Evolutionary conservation across 2,113 vertebrate genomes (phyloP).

Genomic region (Naja naja): DNA sequence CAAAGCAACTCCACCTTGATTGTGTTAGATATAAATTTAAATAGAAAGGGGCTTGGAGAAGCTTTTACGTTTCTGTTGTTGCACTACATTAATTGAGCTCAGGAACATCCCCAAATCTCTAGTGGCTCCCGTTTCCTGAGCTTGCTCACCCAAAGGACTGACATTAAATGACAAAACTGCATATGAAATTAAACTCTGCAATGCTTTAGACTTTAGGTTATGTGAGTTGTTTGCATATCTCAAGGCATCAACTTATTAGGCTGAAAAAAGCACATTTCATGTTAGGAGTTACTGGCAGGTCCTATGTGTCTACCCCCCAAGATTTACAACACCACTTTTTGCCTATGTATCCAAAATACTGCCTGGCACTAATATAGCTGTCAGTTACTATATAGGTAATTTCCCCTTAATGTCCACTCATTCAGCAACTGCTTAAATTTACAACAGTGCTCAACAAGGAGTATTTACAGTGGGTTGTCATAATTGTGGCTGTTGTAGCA

Average conservation of each 20-base stretch:
- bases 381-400: neutral
- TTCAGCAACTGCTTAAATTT: neutral
- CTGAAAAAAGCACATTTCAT: neutral
- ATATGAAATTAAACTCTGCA: neutral
- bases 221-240: neutral
- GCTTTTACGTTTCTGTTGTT: neutral
- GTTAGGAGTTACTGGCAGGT: neutral
- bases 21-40: neutral
- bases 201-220: neutral
- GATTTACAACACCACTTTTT: neutral
- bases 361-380: rapidly evolving
- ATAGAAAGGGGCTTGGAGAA: neutral
- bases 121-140: neutral
- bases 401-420: neutral
- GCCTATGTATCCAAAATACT: neutral
- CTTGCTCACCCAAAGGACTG: neutral
- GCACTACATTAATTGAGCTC: neutral
- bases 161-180: neutral
- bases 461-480: neutral
- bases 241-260: neutral
- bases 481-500: neutral
- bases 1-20: neutral
- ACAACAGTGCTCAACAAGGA: neutral
- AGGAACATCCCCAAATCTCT: neutral
- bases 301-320: neutral